Percentiles rank a stretch among this genome's conserved stretches.
Conservation (phyloP, 2,888 invertebrate species). For the Ctenicera cuprea region DNA sequence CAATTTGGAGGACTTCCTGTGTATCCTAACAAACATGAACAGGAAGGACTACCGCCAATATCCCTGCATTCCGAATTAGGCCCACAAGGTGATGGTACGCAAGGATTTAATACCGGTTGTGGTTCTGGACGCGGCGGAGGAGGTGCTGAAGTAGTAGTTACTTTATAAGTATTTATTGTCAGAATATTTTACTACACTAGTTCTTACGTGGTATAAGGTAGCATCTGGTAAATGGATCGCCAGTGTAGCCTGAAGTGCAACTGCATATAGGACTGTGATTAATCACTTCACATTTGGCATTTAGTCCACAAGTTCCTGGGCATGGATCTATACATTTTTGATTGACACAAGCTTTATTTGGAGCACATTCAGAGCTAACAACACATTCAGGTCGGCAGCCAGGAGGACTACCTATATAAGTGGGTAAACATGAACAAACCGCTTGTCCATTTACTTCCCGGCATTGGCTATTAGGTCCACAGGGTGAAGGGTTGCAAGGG, state of each 20-base stretch:
- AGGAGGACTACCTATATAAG: conserved; percentile 74
- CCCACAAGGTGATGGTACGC: conserved; percentile 83
- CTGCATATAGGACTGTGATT: conserved; percentile 78
- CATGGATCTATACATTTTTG: conserved; percentile 76
- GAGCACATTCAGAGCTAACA: conserved; percentile 75
- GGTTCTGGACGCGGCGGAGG: conserved; percentile 58
- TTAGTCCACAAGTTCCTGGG: conserved; percentile 75
- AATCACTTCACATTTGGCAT: conserved; percentile 75
- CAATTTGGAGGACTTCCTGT: conserved; percentile 85
- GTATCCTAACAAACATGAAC: conserved; percentile 81
- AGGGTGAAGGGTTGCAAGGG: conserved; percentile 81
- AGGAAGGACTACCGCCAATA: conserved; percentile 74
- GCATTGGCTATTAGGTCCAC: conserved; percentile 84
- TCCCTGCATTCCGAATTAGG: conserved; percentile 77
- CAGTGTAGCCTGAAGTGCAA: conserved; percentile 74
- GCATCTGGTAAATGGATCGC: conserved; percentile 79
- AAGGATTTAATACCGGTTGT: conserved; percentile 73
- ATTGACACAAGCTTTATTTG: conserved; percentile 75
- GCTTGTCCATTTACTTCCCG: conserved; percentile 77
- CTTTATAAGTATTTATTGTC: neutral
- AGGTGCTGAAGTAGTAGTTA: conserved; percentile 15
- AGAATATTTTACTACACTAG: neutral
- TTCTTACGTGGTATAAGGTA: conserved; percentile 68
- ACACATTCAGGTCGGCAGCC: conserved; percentile 75
- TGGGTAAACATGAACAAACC: conserved; percentile 74